Percentiles rank a stretch among this genome's conserved stretches.
Conservation (phyloP, 2,888 invertebrate species). For the Amphipyra tragopoginis region DNA sequence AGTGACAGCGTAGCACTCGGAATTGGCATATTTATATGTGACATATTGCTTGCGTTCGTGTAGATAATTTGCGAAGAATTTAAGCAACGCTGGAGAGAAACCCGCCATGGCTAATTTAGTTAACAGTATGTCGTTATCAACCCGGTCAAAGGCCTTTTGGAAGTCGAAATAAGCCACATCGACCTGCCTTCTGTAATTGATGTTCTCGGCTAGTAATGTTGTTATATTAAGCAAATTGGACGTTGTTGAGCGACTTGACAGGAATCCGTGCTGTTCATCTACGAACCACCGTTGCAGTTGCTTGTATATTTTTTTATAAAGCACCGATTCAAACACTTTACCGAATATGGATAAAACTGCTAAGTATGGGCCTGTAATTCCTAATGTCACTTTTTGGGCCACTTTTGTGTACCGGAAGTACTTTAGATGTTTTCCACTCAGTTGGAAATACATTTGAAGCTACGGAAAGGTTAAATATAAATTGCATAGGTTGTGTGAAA, state of each 20-base stretch:
- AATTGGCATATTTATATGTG: neutral
- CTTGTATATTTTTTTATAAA: neutral
- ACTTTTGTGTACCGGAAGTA: no score
- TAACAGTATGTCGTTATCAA: constrained; percentile 1
- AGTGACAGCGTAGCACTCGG: neutral
- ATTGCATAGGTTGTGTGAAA: neutral
- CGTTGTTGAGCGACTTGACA: constrained; percentile 1
- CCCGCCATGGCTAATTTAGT: neutral
- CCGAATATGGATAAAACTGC: constrained; percentile 4
- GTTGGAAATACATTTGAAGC: neutral
- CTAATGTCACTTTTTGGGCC: no score
- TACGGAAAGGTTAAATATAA: neutral
- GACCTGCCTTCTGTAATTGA: no score
- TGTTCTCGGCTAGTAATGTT: neutral
- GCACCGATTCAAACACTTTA: neutral
- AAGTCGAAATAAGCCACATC: no score
- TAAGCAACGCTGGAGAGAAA: constrained; percentile 2
- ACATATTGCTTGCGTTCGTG: neutral
- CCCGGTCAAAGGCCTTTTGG: no score
- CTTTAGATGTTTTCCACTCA: constrained; percentile 4
- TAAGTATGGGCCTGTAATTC: no score
- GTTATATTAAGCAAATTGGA: constrained; percentile 5
- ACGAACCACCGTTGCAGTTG: neutral
- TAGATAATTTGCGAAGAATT: no score
- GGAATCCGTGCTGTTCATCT: neutral